Percentiles rank a stretch among this genome's conserved stretches.
Evolutionary conservation across 2,113 vertebrate genomes (phyloP).

Genomic region (Excalfactoria chinensis): DNA sequence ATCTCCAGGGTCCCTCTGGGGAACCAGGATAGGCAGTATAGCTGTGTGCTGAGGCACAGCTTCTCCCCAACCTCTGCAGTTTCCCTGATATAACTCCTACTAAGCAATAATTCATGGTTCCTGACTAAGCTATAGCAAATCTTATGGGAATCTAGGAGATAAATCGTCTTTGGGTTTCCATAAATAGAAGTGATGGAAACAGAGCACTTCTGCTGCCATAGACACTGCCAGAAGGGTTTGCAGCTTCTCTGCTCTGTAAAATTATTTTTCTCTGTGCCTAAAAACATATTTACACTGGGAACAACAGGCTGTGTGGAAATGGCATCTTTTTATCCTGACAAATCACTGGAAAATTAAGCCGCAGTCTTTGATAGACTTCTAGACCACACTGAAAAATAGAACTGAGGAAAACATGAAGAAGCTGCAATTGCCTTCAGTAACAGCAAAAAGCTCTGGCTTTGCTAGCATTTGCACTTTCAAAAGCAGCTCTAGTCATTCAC

Average conservation of each 20-base stretch:
- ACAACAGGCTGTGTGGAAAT: constrained; percentile 20
- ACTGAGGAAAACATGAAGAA: neutral
- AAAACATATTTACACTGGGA: constrained; percentile 60
- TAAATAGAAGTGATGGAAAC: constrained; percentile 33
- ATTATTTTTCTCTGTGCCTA: constrained; percentile 27
- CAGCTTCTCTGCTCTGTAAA: constrained; percentile 36
- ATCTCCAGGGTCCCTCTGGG: neutral
- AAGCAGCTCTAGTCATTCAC: neutral
- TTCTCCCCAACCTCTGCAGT: neutral
- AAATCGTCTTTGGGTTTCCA: constrained; percentile 51
- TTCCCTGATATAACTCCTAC: constrained; percentile 23
- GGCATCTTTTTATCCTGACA: neutral
- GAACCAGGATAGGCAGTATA: neutral
- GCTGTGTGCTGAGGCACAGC: neutral
- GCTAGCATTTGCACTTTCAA: neutral
- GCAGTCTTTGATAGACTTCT: neutral
- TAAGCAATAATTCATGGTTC: constrained; percentile 38
- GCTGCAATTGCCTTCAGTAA: neutral
- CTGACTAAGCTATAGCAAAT: constrained; percentile 50
- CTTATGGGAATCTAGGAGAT: constrained; percentile 5
- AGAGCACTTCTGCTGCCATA: neutral
- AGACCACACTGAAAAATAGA: neutral
- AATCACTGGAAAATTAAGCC: constrained; percentile 43
- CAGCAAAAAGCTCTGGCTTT: neutral
- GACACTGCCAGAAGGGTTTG: constrained; percentile 33